Percentiles rank a stretch among this genome's conserved stretches.
These are phyloP conservation scores for Gallinago stenura DNA, from an alignment of 2,797 vertebrate species.

Conservation along the genomic window DNA sequence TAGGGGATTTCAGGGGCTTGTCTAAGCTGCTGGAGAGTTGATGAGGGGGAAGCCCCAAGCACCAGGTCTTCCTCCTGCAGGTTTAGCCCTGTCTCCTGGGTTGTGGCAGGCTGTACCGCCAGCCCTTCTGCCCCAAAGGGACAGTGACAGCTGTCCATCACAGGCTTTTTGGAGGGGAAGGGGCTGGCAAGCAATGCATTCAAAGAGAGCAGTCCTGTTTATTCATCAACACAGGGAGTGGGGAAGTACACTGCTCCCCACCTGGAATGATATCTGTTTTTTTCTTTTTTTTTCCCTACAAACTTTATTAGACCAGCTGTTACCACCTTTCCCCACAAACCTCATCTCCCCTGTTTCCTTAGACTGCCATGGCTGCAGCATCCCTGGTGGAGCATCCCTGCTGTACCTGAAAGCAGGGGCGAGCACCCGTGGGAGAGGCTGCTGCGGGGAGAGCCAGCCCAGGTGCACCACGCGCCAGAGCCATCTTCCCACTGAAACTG, in stretches of 20 bases:
- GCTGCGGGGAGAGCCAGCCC: not conserved
- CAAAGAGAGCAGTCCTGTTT: not conserved
- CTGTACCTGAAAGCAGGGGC: not conserved
- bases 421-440: accelerated
- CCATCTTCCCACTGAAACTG: not conserved
- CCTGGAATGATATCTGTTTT: not conserved
- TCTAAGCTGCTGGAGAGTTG: not conserved
- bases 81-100: not conserved
- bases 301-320: not conserved
- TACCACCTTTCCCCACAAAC: not conserved
- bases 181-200: not conserved
- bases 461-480: not conserved
- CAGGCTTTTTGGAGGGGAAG: not conserved
- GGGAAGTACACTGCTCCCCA: not conserved
- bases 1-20: not conserved
- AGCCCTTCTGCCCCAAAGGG: not conserved
- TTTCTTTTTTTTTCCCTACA: not conserved
- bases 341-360: not conserved
- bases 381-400: accelerated
- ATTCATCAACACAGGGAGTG: not conserved
- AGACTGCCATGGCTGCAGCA: accelerated
- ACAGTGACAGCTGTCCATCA: not conserved
- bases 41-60: not conserved
- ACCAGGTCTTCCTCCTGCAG: not conserved
- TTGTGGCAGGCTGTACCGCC: accelerated